phyloP scores from a whole-genome alignment of 2,888 invertebrate species.

The Trichacis sp. region DNA sequence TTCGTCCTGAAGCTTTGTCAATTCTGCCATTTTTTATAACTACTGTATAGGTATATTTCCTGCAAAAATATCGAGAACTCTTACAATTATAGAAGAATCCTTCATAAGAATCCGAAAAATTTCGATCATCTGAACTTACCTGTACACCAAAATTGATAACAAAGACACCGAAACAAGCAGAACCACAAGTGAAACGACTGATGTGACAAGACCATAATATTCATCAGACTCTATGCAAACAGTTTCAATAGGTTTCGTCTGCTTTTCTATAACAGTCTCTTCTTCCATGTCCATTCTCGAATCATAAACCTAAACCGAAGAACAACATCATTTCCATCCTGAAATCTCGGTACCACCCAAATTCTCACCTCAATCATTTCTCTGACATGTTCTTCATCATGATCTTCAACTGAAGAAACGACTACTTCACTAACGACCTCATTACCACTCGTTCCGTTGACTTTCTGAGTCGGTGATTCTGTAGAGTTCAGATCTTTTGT shows the following conservation, averaged over 20 bases:
- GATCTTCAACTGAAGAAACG: constrained; percentile 62
- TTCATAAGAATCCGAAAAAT: too few relatives aligned
- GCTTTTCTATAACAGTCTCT: constrained; percentile 57
- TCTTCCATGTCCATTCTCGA: constrained; percentile 72
- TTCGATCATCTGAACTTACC: too few relatives aligned
- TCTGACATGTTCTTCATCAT: constrained; percentile 80
- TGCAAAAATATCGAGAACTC: too few relatives aligned
- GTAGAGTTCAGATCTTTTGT: constrained; percentile 42
- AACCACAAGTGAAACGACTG: constrained; percentile 81
- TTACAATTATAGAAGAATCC: too few relatives aligned
- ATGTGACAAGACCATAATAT: constrained; percentile 86
- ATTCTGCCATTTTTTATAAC: constrained; percentile 70
- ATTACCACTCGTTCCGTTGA: constrained; percentile 36
- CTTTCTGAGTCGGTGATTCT: constrained; percentile 10
- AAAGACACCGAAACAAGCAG: constrained; percentile 80
- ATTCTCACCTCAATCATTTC: constrained; percentile 86
- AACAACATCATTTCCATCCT: too few relatives aligned
- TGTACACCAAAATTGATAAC: constrained; percentile 82
- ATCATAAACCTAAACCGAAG: constrained; percentile 79
- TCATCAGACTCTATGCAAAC: constrained; percentile 87
- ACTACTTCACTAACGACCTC: constrained; percentile 56
- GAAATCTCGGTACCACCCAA: neutral
- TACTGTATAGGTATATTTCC: constrained; percentile 79
- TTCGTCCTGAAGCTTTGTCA: constrained; percentile 56
- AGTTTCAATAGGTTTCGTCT: constrained; percentile 75